Evolutionary conservation across 2,113 vertebrate genomes (phyloP), one percentile per base, ranked within the genome.

Genomic region (Pelmatolapia mariae): DNA sequence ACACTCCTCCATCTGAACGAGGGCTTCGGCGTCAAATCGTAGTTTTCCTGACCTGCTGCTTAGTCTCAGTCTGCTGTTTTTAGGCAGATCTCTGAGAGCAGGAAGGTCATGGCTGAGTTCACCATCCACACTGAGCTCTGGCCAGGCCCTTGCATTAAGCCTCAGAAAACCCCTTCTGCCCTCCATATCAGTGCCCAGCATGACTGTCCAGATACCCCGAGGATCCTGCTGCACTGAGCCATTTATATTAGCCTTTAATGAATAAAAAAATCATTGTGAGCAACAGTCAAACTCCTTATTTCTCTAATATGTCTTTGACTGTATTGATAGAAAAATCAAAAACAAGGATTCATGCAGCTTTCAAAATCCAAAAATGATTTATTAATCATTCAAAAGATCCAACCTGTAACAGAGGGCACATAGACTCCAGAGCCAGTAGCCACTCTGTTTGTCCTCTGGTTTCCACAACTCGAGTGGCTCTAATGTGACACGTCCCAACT

Each of bases 391-490:
- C 10, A 61, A 8, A 91, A 31, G 73, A 13, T 4, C 2, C 29
- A 87, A 96, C 95, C 94, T 95, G 91, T 81, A 97, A 90, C 80
- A 93, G 26, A 1, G 94, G 95, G 63, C 97, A 97, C 4, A 91
- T 87, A 3, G 94, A 76, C 89, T 97, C 95, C 10, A 95, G 59
- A 88, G 94, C 90, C 96, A 97, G 94, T 1, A 93, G 91, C 96
- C 96, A 96, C 13, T 85, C 90, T 52, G 89, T 82, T 81, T 78
- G 93, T 73, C 92, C 92, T 63, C 80, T 89, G 57, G 63, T 2
- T 10, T 3, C 71, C 52, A 86, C 24, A 54, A 94, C 91, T 56
- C 93, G 94, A 19, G 80, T 91, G 22, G 95, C 96, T 84, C 87
- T 93, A 31, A 98, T 71, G 10, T 7, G 94, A 93, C 97, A 98